Conservation (phyloP, 2,888 invertebrate species). For the Tetrapedia diversipes region DNA sequence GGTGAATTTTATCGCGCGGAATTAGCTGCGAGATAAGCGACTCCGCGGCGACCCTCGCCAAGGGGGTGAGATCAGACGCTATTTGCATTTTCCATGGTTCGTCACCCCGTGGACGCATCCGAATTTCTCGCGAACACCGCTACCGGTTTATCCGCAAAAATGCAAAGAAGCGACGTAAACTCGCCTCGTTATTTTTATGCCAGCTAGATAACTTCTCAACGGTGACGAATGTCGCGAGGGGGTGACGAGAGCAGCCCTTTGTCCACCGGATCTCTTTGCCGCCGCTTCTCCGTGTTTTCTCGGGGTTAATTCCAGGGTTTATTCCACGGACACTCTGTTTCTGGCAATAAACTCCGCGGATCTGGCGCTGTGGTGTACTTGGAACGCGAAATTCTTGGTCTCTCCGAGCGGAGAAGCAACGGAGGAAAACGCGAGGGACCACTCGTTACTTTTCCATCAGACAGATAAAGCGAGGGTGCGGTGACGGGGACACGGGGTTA, state of each 20-base stretch:
- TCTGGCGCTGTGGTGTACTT: not conserved
- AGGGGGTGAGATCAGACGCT: not conserved
- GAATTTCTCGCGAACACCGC: slow-evolving; percentile 8
- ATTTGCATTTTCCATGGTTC: slow-evolving; percentile 19
- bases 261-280: not conserved
- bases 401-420: not conserved
- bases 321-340: not conserved
- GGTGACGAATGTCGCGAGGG: slow-evolving; percentile 25
- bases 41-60: not conserved
- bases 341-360: not conserved
- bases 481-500: not conserved
- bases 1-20: slow-evolving; percentile 9
- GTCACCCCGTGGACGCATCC: slow-evolving; percentile 1
- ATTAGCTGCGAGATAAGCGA: slow-evolving; percentile 11
- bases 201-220: slow-evolving; percentile 77
- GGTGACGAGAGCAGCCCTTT: slow-evolving; percentile 36
- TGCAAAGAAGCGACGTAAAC: not conserved
- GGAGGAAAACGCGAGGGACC: not conserved
- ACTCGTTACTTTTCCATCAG: slow-evolving; percentile 78
- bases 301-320: slow-evolving; percentile 3
- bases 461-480: slow-evolving; percentile 76
- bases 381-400: not conserved
- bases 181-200: slow-evolving; percentile 73
- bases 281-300: not conserved
- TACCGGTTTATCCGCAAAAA: slow-evolving; percentile 5